Conservation (phyloP, 2,888 invertebrate species). For the Athrips mouffetella region DNA sequence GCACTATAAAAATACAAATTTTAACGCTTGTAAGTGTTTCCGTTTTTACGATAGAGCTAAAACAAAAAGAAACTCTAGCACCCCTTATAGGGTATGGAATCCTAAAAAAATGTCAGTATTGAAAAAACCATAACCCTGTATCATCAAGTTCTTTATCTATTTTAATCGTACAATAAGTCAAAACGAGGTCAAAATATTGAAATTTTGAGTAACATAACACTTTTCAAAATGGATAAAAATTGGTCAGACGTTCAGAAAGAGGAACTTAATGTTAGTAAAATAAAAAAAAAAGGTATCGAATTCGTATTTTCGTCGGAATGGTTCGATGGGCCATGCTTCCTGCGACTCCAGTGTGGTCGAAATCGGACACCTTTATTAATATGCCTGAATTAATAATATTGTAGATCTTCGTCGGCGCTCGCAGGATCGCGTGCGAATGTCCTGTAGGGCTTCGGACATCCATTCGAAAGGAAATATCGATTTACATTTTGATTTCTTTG, state of each 20-base stretch:
- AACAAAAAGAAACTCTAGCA: no score
- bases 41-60: no score
- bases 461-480: constrained; percentile 65
- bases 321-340: constrained; percentile 72
- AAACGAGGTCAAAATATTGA: constrained; percentile 43
- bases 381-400: constrained; percentile 76
- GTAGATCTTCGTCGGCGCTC: constrained; percentile 66
- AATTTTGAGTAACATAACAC: constrained; percentile 38
- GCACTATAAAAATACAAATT: no score
- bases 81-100: constrained; percentile 34
- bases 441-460: constrained; percentile 68
- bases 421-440: constrained; percentile 69
- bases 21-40: no score
- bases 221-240: constrained; percentile 35
- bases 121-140: no score
- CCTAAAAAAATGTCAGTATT: no score
- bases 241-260: constrained; percentile 40
- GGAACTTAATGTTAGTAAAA: constrained; percentile 50
- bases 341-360: constrained; percentile 75
- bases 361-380: constrained; percentile 71
- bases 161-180: no score
- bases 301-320: constrained; percentile 63
- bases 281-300: constrained; percentile 51
- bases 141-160: no score
- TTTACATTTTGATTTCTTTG: constrained; percentile 41